These are phyloP conservation scores for Helicoverpa zea DNA, from an alignment of 1,140 invertebrate species.

Conservation along the genomic window DNA sequence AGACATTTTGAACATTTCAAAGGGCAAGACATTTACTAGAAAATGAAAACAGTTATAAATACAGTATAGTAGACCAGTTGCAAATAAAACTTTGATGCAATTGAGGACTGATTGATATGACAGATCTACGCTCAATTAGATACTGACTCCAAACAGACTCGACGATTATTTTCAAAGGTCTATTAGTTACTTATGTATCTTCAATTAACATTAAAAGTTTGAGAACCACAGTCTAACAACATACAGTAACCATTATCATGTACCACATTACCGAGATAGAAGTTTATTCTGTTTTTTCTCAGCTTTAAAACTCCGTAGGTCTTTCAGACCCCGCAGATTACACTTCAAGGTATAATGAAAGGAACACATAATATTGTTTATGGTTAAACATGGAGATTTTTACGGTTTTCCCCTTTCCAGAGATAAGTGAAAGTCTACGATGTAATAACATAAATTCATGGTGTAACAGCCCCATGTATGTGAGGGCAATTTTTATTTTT, in stretches of 20 bases:
- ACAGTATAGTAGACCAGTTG: too few species aligned
- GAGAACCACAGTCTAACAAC: neutral
- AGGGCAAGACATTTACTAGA: too few species aligned
- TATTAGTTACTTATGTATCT: too few species aligned
- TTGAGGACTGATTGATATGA: too few species aligned
- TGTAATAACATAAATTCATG: slow-evolving; percentile 14
- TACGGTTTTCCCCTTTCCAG: neutral
- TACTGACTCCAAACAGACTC: too few species aligned
- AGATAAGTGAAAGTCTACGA: slow-evolving; percentile 24
- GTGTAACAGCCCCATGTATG: neutral
- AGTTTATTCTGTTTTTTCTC: neutral
- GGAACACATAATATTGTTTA: slow-evolving; percentile 22
- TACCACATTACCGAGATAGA: slow-evolving; percentile 14
- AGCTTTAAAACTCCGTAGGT: slow-evolving; percentile 21
- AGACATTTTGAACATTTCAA: too few species aligned
- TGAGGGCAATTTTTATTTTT: neutral
- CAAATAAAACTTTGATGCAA: too few species aligned
- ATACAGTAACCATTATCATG: neutral
- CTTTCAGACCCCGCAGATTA: slow-evolving; percentile 11
- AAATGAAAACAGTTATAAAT: too few species aligned
- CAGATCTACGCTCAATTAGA: too few species aligned
- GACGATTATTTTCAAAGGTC: too few species aligned
- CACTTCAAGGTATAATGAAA: slow-evolving; percentile 19
- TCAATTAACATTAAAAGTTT: neutral
- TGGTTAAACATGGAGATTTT: slow-evolving; percentile 9